Percentiles rank a stretch among this genome's conserved stretches.
Evolutionary conservation across 2,113 vertebrate genomes (phyloP).

Genomic region (Apaloderma vittatum): DNA sequence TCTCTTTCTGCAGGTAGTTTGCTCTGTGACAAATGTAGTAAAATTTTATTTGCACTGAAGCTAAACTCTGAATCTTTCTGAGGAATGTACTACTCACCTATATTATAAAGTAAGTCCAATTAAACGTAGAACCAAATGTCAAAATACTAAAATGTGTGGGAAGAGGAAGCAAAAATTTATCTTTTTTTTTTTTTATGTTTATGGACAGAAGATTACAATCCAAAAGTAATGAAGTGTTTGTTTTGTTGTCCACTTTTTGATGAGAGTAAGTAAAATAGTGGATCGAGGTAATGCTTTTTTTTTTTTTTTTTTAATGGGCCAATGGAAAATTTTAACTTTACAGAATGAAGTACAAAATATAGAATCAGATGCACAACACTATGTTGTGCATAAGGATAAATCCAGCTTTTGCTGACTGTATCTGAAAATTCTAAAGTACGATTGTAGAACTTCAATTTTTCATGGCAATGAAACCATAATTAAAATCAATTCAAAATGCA

Average conservation of each 20-base stretch:
- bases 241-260: not conserved
- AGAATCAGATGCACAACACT: not conserved
- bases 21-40: not conserved
- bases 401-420: not conserved
- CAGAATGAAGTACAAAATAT: not conserved
- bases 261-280: not conserved
- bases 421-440: not conserved
- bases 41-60: not conserved
- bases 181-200: not conserved
- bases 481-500: not conserved
- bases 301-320: not conserved
- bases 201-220: not conserved
- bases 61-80: not conserved
- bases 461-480: not conserved
- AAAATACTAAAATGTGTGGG: not conserved
- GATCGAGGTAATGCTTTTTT: not conserved
- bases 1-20: not conserved
- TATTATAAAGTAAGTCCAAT: not conserved
- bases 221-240: not conserved
- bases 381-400: not conserved
- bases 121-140: not conserved
- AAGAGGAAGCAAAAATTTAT: not conserved
- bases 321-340: not conserved
- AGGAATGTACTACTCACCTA: not conserved
- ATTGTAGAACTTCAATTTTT: not conserved